Evolutionary conservation across 2,113 vertebrate species (phyloP), one percentile per base, ranked within the genome.

Genomic region (Arothron firmamentum): DNA sequence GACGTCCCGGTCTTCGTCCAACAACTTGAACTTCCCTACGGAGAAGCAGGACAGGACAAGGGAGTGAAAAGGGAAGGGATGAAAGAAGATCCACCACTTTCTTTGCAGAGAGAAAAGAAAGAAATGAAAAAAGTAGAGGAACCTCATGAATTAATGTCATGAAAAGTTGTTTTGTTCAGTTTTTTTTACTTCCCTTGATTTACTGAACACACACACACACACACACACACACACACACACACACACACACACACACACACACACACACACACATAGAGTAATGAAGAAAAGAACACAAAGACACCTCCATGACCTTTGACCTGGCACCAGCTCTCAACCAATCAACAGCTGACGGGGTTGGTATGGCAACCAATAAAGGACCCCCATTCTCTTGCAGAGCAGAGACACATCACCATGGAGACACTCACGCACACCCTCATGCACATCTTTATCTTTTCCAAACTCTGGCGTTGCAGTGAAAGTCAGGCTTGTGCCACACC

Each of bases 1-100:
- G 55, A 98, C 90, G 71, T 98, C 97, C 54, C 96, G 88, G 73
- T 98, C 95, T 87, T 99, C 96, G 76, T 98, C 96, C 91, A 99
- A 79, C 79, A 99, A 90, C 88, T 96, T 98, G 88, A 99, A 99
- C 81, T 97, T 98, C 25, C 97, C 97, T 99, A 78, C 0, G 57
- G 62, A 49, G 48, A 42, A 42, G 20, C 6, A 51, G 43, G 28
- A 60, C 21, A 49, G 21, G 25, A 43, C 18, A 7, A 6, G 18
- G 23, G 34, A 19, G 42, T 8, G 38, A 65, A 15, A 59, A 34
- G 52, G 16, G 48, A 56, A 31, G 50, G 42, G 47, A 17, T n/a
- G 34, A 43, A 20, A 58, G 55, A 47, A 14, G 43, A 2, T 7
- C 3, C 5, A 13, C n/a, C n/a, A n/a, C n/a, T n/a, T n/a, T n/a